Evolutionary conservation across 2,113 vertebrate genomes (phyloP).

Genomic region (Myotis yumanensis): DNA sequence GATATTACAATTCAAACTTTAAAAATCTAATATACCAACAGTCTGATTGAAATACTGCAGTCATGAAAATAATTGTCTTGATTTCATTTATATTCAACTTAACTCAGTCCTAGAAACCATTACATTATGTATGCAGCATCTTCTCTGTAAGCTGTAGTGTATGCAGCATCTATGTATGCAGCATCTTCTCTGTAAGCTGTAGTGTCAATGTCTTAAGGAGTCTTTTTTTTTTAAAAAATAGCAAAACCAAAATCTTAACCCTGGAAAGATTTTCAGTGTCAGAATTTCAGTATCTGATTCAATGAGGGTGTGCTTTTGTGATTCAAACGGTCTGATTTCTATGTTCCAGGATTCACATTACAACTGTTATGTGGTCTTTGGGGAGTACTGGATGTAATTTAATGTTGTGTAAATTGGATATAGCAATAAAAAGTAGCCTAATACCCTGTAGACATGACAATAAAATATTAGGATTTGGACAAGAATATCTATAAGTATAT

Average conservation of each 20-base stretch:
- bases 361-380: background rate
- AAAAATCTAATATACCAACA: background rate
- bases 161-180: background rate
- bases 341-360: background rate
- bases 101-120: background rate
- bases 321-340: background rate
- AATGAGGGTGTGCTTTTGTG: background rate
- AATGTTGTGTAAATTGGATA: background rate
- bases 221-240: background rate
- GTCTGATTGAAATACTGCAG: constrained; percentile 18
- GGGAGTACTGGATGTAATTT: background rate
- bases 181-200: background rate
- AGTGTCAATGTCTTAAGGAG: background rate
- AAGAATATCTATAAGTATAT: background rate
- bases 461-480: background rate
- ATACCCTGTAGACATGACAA: background rate
- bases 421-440: background rate
- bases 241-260: background rate
- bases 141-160: background rate
- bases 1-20: constrained; percentile 51
- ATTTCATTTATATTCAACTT: constrained; percentile 17
- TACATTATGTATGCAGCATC: background rate
- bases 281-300: background rate
- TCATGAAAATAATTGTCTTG: background rate
- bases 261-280: background rate